These are phyloP conservation scores for Leptogaster cylindrica DNA, from an alignment of 2,888 invertebrate genomes.

Conservation along the genomic window DNA sequence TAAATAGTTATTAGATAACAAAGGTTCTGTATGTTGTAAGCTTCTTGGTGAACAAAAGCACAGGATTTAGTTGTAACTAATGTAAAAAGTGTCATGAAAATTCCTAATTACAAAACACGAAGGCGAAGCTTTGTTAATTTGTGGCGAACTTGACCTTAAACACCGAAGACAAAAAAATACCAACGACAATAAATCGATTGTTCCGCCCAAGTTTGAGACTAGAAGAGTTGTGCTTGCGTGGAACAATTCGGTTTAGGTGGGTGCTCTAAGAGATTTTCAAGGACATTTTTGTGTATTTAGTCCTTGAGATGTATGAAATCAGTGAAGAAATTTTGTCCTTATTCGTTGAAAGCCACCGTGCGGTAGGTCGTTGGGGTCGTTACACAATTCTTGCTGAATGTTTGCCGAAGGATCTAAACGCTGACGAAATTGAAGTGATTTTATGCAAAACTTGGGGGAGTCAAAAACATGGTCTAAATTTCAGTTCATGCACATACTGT, in stretches of 20 bases:
- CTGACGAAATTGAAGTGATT: neutral
- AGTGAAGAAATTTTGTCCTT: neutral
- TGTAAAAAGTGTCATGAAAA: too few relatives aligned
- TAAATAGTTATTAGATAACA: too few relatives aligned
- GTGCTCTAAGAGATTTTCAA: constrained; percentile 21
- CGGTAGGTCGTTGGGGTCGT: constrained; percentile 22
- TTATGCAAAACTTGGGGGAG: too few relatives aligned
- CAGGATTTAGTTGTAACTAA: too few relatives aligned
- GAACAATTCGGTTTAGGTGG: constrained; percentile 10
- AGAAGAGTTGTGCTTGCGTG: constrained; percentile 1
- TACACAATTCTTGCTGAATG: constrained; percentile 5
- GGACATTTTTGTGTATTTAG: constrained; percentile 8
- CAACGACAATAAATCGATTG: constrained; percentile 4
- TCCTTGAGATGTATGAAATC: constrained; percentile 5
- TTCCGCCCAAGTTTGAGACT: neutral
- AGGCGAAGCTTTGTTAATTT: constrained; percentile 4
- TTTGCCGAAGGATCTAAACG: neutral
- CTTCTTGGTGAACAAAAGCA: too few relatives aligned
- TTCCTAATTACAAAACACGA: too few relatives aligned
- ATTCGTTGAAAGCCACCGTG: neutral
- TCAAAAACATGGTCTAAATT: too few relatives aligned
- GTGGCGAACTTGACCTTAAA: constrained; percentile 16
- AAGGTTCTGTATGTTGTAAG: too few relatives aligned
- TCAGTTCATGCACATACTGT: too few relatives aligned
- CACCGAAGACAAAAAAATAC: neutral